phyloP scores from a whole-genome alignment of 2,888 invertebrate genomes.

The Lymantria dispar region DNA sequence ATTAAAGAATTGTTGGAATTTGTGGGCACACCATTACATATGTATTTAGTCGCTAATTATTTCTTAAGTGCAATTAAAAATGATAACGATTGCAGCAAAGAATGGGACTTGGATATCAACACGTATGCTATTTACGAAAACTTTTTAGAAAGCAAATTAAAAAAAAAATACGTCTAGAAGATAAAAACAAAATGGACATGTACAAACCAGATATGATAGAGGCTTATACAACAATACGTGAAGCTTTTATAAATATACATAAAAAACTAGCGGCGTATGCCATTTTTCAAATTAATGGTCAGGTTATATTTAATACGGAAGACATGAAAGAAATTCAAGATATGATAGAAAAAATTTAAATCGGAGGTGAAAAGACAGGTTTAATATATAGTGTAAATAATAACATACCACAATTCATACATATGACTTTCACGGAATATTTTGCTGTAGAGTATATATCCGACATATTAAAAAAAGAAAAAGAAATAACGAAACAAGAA shows the following conservation, averaged over 20 bases:
- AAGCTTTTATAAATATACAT: constrained; percentile 2
- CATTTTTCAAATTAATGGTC: background rate
- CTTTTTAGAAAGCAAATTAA: constrained; percentile 10
- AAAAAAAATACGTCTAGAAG: constrained; percentile 11
- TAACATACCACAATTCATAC: constrained; percentile 1
- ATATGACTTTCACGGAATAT: constrained; percentile 2
- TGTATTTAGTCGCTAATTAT: constrained; percentile 10
- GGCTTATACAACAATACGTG: background rate
- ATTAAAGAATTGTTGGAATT: background rate
- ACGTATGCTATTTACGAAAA: constrained; percentile 8
- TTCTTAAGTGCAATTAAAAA: constrained; percentile 2
- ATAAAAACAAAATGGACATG: constrained; percentile 11
- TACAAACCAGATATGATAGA: constrained; percentile 8
- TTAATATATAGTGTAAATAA: background rate
- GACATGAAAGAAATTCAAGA: constrained; percentile 1
- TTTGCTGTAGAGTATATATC: constrained; percentile 1
- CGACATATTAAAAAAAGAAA: background rate
- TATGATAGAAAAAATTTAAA: constrained; percentile 1
- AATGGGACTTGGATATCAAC: constrained; percentile 9
- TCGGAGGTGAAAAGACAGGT: constrained; percentile 8
- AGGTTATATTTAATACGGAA: constrained; percentile 2
- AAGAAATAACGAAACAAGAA: background rate
- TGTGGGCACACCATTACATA: constrained; percentile 6
- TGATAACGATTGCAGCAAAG: background rate
- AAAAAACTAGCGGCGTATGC: constrained; percentile 11